These are phyloP conservation scores for Mythimna lalbum DNA, from an alignment of 2,888 invertebrate genomes.

Conservation along the genomic window DNA sequence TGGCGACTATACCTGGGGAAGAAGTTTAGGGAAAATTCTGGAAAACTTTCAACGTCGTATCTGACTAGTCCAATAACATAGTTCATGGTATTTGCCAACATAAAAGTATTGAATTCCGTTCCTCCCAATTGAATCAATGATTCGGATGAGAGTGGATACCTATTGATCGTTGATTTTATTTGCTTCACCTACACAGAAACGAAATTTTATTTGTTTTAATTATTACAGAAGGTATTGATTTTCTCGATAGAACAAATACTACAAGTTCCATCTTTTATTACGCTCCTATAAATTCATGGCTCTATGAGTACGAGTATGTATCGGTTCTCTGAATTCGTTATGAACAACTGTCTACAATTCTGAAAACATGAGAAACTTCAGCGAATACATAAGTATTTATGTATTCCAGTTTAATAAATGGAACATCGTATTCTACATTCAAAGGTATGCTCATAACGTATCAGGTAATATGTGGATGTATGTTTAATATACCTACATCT, in stretches of 20 bases:
- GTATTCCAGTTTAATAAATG: conserved; percentile 1
- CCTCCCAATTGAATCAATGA: conserved; percentile 22
- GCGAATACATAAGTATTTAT: neutral
- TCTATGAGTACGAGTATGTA: neutral
- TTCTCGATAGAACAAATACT: neutral
- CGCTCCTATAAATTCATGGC: neutral
- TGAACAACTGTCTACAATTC: neutral
- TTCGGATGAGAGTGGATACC: neutral
- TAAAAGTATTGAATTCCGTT: conserved; percentile 9
- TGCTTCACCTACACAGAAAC: conserved; percentile 18
- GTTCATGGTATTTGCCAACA: too few species aligned
- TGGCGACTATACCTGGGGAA: neutral
- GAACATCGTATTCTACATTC: neutral
- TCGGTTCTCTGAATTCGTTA: neutral
- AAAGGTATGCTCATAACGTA: neutral
- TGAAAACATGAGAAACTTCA: neutral
- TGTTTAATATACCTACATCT: conserved; percentile 5
- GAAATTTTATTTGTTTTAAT: conserved; percentile 5
- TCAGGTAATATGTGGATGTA: neutral
- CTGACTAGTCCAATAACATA: neutral
- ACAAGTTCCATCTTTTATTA: neutral
- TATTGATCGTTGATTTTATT: conserved; percentile 21
- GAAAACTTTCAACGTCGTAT: neutral
- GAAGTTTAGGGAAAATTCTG: neutral
- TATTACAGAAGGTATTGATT: neutral